These are phyloP conservation scores for Meteorus cinctellus DNA, from an alignment of 2,888 invertebrate genomes.

Conservation along the genomic window DNA sequence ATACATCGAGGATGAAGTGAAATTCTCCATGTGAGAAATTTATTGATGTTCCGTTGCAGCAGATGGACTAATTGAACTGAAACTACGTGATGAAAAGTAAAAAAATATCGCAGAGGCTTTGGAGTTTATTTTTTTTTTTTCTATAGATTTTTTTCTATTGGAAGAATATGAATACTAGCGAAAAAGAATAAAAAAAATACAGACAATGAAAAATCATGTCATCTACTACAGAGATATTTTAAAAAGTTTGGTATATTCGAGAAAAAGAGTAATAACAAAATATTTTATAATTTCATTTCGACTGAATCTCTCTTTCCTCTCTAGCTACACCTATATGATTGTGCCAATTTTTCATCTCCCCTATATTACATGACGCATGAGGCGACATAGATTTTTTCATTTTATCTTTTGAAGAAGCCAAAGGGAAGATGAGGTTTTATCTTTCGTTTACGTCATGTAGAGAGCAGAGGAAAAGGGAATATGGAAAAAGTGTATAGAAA, in stretches of 20 bases:
- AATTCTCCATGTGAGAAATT: neutral
- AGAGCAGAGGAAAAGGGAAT: neutral
- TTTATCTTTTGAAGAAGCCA: neutral
- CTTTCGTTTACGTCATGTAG: neutral
- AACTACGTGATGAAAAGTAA: neutral
- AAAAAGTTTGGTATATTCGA: too few relatives aligned
- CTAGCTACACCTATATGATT: neutral
- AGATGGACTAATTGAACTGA: neutral
- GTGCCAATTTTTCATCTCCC: neutral
- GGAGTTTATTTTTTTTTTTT: neutral
- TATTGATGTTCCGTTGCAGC: neutral
- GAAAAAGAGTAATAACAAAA: too few relatives aligned
- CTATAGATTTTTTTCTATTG: neutral
- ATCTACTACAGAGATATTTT: too few relatives aligned
- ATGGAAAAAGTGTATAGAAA: neutral
- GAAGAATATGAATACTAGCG: neutral
- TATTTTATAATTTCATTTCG: too few relatives aligned
- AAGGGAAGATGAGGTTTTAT: conserved; percentile 11
- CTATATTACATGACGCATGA: neutral
- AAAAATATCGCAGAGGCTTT: neutral
- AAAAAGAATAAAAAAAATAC: neutral
- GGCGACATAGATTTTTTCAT: conserved; percentile 7
- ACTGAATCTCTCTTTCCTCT: too few relatives aligned
- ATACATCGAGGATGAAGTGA: neutral
- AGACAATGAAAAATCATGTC: too few relatives aligned